Evolutionary conservation across 2,888 invertebrate species (phyloP), one percentile per base, ranked within the genome.

Genomic region (Chorisops tibialis): DNA sequence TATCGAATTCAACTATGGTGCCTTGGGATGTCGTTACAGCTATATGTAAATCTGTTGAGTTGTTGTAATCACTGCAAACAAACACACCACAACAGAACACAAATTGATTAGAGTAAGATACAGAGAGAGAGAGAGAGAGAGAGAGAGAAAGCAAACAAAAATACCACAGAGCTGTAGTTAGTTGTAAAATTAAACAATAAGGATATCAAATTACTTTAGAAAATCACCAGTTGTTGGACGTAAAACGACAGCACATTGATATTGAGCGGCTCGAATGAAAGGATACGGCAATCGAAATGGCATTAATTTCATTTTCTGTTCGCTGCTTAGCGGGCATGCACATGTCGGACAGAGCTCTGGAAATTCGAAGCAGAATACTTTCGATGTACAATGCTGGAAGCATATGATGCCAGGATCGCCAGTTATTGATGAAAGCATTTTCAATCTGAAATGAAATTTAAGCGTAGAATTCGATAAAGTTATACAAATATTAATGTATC

Each of bases 141-240:
- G 4, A 19, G 45, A 43, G n/a, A 12, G 14, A 43, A 18, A 3
- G 16, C 22, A 22, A n/a, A n/a, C 16, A 11, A 2, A 14, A 22
- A 22, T 48, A 9, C 19, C 4, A 21, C 22, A 11, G 19, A 22
- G 22, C 35, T 21, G 47, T 21, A 18, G 5, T 9, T 11, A 45
- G 45, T 22, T 47, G 19, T 11, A 5, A 54, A 43, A 56, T 56
- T 56, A 56, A n/a, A 43, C 16, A 24, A 45, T 43, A 56, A 41
- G 54, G 54, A 54, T 54, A 41, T 43, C 11, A 24, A 81, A 85
- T 83, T 81, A 90, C 92, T 90, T 87, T 62, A 95, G 82, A 78
- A 95, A 95, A 81, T 89, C 89, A 54, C 95, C 95, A 65, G 82
- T 82, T 3, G 95, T 93, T 61, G 95, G 94, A 76, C 90, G 91